phyloP scores from a whole-genome alignment of 2,888 invertebrate genomes.

The Prionchulus punctatus region DNA sequence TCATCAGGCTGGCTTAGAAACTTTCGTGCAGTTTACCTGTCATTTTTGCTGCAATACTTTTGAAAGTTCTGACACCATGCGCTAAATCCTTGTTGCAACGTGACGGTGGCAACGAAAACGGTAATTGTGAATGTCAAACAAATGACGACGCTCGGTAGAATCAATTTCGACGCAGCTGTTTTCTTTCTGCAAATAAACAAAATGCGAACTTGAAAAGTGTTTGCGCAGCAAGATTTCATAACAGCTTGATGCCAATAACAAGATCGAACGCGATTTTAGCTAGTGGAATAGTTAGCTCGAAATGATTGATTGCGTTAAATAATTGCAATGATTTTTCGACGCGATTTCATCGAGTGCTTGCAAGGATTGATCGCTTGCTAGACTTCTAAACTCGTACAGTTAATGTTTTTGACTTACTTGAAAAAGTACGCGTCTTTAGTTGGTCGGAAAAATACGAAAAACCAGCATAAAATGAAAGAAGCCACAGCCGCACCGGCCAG shows the following conservation, averaged over 20 bases:
- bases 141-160: background rate
- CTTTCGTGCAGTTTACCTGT: background rate
- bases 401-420: too few relatives aligned
- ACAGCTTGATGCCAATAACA: background rate
- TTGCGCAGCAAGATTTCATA: background rate
- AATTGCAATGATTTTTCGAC: too few relatives aligned
- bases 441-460: slow-evolving; percentile 10
- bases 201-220: background rate
- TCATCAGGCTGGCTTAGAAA: too few relatives aligned
- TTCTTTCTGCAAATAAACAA: background rate
- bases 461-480: slow-evolving; percentile 10
- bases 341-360: too few relatives aligned
- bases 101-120: background rate
- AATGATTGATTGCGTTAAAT: too few relatives aligned
- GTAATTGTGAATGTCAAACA: background rate
- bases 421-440: background rate
- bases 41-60: background rate
- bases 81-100: background rate
- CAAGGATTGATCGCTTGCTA: too few relatives aligned
- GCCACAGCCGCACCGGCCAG: background rate
- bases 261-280: too few relatives aligned
- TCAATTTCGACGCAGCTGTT: background rate
- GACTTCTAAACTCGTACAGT: too few relatives aligned
- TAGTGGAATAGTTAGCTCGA: too few relatives aligned
- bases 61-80: background rate